Conservation (phyloP, 2,888 invertebrate species). For the Hylaea fasciaria region DNA sequence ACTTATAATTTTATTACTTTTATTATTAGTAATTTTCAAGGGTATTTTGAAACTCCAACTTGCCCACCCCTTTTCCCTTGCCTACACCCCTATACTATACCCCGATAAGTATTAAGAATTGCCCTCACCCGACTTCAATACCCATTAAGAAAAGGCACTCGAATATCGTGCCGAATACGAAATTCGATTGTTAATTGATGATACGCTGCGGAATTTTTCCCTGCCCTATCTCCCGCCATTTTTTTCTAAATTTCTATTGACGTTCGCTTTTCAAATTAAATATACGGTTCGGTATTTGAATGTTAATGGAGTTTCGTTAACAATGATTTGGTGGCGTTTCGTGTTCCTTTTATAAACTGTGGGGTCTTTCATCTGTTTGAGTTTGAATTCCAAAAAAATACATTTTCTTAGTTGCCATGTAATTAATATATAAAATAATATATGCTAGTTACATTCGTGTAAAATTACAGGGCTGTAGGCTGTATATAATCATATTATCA, state of each 20-base stretch:
- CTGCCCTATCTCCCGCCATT: conserved; percentile 23
- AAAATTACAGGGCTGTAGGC: too few species aligned
- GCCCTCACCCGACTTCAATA: conserved; percentile 35
- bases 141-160: conserved; percentile 47
- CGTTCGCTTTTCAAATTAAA: conserved; percentile 42
- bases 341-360: conserved; percentile 13
- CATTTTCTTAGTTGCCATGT: too few species aligned
- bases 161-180: conserved; percentile 40
- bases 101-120: conserved; percentile 18
- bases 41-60: too few species aligned
- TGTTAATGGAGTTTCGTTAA: conserved; percentile 39
- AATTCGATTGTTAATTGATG: conserved; percentile 45
- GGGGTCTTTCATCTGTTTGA: background rate
- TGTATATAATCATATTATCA: too few species aligned
- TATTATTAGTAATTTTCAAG: too few species aligned
- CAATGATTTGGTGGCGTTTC: conserved; percentile 34
- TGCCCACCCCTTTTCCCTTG: background rate
- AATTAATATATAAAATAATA: too few species aligned
- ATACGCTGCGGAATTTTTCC: conserved; percentile 36
- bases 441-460: too few species aligned
- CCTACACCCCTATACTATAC: background rate
- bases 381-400: too few species aligned
- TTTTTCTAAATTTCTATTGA: conserved; percentile 30
- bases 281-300: conserved; percentile 40
- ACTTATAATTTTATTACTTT: too few species aligned